Conservation (phyloP, 1,140 invertebrate genomes). For the Drosophila tristis region DNA sequence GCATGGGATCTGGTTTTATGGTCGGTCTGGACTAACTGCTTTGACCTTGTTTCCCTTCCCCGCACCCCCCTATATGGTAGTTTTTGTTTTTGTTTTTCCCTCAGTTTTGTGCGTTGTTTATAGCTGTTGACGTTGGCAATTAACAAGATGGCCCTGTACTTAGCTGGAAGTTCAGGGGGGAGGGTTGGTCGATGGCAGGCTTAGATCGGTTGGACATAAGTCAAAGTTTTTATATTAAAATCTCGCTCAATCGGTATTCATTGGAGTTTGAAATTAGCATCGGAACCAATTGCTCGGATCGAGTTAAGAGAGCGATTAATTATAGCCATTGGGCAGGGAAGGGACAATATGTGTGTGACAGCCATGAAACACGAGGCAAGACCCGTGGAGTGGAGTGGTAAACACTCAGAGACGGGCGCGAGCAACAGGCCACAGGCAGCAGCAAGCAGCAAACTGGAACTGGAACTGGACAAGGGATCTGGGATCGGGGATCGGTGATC, state of each 20-base stretch:
- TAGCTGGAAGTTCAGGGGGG: background rate
- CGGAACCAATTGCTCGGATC: slow-evolving; percentile 44
- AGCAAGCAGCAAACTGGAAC: slow-evolving; percentile 39
- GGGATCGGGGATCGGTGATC: slow-evolving; percentile 14
- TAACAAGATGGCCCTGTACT: slow-evolving; percentile 34
- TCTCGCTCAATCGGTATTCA: background rate
- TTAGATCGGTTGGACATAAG: no score
- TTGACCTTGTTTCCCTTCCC: slow-evolving; percentile 61
- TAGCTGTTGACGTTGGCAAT: slow-evolving; percentile 63
- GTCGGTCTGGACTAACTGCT: slow-evolving; percentile 28
- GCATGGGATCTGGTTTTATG: slow-evolving; percentile 55
- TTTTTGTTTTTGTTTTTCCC: background rate
- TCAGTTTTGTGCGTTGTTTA: slow-evolving; percentile 24
- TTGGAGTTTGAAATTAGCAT: slow-evolving; percentile 23
- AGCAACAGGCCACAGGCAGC: slow-evolving; percentile 23
- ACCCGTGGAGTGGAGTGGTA: no score
- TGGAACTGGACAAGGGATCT: slow-evolving; percentile 49
- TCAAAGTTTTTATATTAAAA: background rate
- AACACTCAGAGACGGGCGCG: background rate
- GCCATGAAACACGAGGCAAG: slow-evolving; percentile 59
- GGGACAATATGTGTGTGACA: slow-evolving; percentile 57
- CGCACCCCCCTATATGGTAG: no score
- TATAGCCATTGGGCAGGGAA: slow-evolving; percentile 58
- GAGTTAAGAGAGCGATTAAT: slow-evolving; percentile 74
- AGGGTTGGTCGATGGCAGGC: background rate